These are phyloP conservation scores for Diorhabda carinulata DNA, from an alignment of 1,140 invertebrate species.

Conservation along the genomic window DNA sequence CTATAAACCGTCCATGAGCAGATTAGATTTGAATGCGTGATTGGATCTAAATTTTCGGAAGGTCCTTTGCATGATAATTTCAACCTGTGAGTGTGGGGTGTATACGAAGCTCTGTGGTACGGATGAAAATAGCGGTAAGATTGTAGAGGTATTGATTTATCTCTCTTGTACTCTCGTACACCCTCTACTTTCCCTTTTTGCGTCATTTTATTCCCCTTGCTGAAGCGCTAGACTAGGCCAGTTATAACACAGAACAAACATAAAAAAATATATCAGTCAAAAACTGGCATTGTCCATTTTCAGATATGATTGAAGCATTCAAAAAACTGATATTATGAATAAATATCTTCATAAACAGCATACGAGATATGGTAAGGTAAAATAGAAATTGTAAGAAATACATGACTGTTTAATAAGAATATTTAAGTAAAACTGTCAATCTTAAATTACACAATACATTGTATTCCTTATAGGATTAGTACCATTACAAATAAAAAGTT, in stretches of 20 bases:
- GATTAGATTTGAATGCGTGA: conserved; percentile 2
- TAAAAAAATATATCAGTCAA: too few species aligned
- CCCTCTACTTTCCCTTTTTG: not conserved
- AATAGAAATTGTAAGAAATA: too few species aligned
- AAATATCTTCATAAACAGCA: too few species aligned
- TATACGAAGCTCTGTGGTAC: not conserved
- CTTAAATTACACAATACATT: too few species aligned
- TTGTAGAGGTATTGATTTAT: conserved; percentile 1
- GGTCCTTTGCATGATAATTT: conserved; percentile 1
- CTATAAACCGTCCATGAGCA: not conserved
- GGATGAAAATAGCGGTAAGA: conserved; percentile 2
- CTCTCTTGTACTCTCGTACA: conserved; percentile 1
- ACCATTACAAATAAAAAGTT: too few species aligned
- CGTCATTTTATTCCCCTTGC: not conserved
- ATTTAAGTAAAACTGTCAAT: too few species aligned
- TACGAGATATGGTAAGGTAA: too few species aligned
- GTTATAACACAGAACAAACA: not conserved
- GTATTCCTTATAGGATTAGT: too few species aligned
- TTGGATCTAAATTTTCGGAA: conserved; percentile 2
- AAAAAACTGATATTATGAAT: too few species aligned
- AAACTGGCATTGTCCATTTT: too few species aligned
- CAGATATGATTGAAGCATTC: too few species aligned
- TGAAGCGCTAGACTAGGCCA: not conserved
- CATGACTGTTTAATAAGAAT: too few species aligned
- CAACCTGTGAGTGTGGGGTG: not conserved